A percentile compares a stretch with the other conserved stretches of the same genome.
These are phyloP conservation scores for Sipha flava DNA, from an alignment of 1,140 invertebrate genomes.

Conservation along the genomic window DNA sequence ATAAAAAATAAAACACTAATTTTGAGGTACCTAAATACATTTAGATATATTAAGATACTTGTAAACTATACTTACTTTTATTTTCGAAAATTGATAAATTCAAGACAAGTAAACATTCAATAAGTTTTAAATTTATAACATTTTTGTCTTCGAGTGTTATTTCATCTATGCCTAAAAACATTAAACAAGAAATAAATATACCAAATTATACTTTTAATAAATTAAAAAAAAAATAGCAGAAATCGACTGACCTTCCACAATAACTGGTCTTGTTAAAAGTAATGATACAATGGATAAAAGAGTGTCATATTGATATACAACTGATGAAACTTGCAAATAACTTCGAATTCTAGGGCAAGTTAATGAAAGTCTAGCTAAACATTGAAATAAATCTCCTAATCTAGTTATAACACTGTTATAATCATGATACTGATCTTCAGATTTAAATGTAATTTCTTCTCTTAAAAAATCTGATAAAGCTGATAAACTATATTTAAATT, in stretches of 20 bases:
- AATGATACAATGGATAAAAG: constrained; percentile 20
- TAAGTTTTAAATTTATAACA: constrained; percentile 24
- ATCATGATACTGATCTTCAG: not conserved
- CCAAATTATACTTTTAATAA: not conserved
- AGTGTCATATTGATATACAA: constrained; percentile 21
- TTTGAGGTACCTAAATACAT: too few species aligned
- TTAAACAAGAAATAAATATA: not conserved
- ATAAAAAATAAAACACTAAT: too few species aligned
- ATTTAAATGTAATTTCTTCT: constrained; percentile 1
- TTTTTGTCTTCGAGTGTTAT: constrained; percentile 19
- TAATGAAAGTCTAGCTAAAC: constrained; percentile 18
- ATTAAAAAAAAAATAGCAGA: not conserved
- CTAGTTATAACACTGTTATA: constrained; percentile 20
- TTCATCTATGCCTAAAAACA: constrained; percentile 3
- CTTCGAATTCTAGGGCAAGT: constrained; percentile 20
- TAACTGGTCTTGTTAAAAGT: constrained; percentile 9
- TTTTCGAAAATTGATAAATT: not conserved
- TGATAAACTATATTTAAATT: constrained; percentile 25
- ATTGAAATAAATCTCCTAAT: constrained; percentile 27
- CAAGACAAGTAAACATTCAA: constrained; percentile 22
- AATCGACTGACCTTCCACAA: not conserved
- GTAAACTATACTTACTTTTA: not conserved
- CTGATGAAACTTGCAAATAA: constrained; percentile 25
- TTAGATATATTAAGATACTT: too few species aligned
- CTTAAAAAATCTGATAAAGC: not conserved